phyloP scores from a whole-genome alignment of 2,888 invertebrate genomes.

The Caenorhabditis imperialis region DNA sequence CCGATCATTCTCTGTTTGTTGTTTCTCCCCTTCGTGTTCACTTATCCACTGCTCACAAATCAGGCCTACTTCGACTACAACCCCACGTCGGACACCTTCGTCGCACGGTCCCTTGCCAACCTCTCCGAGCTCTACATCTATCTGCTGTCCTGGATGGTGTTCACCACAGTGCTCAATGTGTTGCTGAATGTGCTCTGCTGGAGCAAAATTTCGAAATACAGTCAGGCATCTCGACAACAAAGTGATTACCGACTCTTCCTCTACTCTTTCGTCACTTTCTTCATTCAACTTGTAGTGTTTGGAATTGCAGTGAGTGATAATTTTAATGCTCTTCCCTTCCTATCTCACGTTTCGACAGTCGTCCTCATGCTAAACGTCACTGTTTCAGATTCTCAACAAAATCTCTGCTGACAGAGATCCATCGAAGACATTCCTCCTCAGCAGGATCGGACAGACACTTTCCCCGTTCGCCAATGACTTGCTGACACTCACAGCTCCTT shows the following conservation, averaged over 20 bases:
- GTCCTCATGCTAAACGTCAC: no score
- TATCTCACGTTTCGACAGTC: background rate
- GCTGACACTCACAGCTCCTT: constrained; percentile 34
- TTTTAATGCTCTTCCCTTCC: background rate
- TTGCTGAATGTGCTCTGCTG: constrained; percentile 31
- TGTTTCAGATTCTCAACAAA: constrained; percentile 44
- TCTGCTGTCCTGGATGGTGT: constrained; percentile 25
- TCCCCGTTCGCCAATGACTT: constrained; percentile 38
- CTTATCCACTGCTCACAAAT: constrained; percentile 18
- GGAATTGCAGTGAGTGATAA: constrained; percentile 15
- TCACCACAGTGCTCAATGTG: constrained; percentile 16
- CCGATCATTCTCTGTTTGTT: constrained; percentile 7
- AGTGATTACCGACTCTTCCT: constrained; percentile 39
- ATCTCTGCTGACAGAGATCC: constrained; percentile 36
- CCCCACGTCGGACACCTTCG: constrained; percentile 22
- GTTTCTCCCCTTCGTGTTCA: constrained; percentile 16
- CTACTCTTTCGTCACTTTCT: constrained; percentile 36
- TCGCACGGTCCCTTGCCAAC: constrained; percentile 14
- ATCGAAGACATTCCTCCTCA: constrained; percentile 18
- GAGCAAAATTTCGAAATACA: constrained; percentile 41
- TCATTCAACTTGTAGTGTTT: constrained; percentile 18
- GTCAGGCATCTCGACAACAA: constrained; percentile 29
- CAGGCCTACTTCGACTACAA: constrained; percentile 35
- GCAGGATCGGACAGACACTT: constrained; percentile 26
- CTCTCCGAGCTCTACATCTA: constrained; percentile 22